phyloP scores from a whole-genome alignment of 2,888 invertebrate species.

The Gastracanthus pulcherrimus region DNA sequence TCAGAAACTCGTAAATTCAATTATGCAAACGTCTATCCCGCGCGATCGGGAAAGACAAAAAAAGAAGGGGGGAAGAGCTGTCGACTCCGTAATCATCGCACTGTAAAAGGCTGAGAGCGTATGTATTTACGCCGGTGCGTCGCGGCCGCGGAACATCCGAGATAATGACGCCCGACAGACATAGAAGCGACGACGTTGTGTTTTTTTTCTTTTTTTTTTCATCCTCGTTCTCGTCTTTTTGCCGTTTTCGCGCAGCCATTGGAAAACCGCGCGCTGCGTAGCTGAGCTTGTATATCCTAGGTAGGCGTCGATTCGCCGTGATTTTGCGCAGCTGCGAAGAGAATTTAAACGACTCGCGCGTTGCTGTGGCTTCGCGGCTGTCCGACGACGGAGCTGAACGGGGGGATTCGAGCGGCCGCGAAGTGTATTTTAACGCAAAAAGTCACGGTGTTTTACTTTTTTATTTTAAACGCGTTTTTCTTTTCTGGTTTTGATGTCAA shows the following conservation, averaged over 20 bases:
- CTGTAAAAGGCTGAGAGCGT: conserved; percentile 16
- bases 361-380: conserved; percentile 10
- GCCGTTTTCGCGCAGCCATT: conserved; percentile 31
- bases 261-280: conserved; percentile 42
- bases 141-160: conserved; percentile 13
- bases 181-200: conserved; percentile 8
- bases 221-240: neutral
- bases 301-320: conserved; percentile 17
- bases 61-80: no score
- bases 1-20: conserved; percentile 49
- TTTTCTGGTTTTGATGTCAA: no score
- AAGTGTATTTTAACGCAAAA: neutral
- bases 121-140: conserved; percentile 17
- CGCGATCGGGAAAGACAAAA: conserved; percentile 11
- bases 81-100: conserved; percentile 30
- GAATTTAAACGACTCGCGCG: conserved; percentile 46
- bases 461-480: no score
- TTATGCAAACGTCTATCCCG: conserved; percentile 51
- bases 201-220: neutral
- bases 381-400: neutral
- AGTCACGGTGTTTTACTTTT: neutral
- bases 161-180: conserved; percentile 51
- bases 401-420: no score
- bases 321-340: conserved; percentile 42
- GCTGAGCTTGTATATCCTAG: no score